Percentiles rank a stretch among this genome's conserved stretches.
phyloP scores from a whole-genome alignment of 2,113 vertebrate genomes.

The Anarrhichthys ocellatus region DNA sequence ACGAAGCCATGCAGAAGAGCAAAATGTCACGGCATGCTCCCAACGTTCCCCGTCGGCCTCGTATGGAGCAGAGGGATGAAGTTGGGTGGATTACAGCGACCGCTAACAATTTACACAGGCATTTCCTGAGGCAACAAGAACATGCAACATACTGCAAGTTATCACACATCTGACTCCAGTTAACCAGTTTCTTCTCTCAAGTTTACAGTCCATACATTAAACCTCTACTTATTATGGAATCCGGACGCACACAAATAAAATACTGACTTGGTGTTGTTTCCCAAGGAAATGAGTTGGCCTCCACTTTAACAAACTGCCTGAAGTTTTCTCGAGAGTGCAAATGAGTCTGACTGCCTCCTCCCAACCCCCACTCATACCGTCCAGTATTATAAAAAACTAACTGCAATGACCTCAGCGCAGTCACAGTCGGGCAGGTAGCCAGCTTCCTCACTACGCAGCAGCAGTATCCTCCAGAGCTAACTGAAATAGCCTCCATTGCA shows the following conservation, averaged over 20 bases:
- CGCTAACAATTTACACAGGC: conserved; percentile 46
- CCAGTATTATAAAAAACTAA: conserved; percentile 36
- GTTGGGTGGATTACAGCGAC: conserved; percentile 34
- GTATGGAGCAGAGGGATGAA: conserved; percentile 32
- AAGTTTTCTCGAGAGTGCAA: conserved; percentile 37
- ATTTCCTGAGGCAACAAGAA: conserved; percentile 50
- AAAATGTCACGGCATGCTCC: conserved; percentile 42
- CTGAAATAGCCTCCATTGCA: conserved; percentile 50
- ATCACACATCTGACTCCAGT: conserved; percentile 54
- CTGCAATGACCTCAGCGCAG: conserved; percentile 69
- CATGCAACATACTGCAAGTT: neutral
- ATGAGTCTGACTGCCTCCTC: conserved; percentile 13
- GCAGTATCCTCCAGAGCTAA: conserved; percentile 58
- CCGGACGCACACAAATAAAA: conserved; percentile 24
- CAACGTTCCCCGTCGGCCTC: conserved; percentile 30
- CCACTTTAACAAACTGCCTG: conserved; percentile 24
- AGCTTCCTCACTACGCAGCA: conserved; percentile 63
- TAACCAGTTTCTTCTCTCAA: conserved; percentile 1
- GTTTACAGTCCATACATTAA: conserved; percentile 10
- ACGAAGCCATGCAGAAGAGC: neutral
- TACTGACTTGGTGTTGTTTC: neutral
- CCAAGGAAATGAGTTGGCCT: conserved; percentile 19
- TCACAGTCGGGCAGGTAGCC: conserved; percentile 68
- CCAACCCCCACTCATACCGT: conserved; percentile 32
- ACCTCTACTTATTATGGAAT: neutral